Conservation (phyloP, 2,888 invertebrate species). For the Petrolisthes manimaculis region DNA sequence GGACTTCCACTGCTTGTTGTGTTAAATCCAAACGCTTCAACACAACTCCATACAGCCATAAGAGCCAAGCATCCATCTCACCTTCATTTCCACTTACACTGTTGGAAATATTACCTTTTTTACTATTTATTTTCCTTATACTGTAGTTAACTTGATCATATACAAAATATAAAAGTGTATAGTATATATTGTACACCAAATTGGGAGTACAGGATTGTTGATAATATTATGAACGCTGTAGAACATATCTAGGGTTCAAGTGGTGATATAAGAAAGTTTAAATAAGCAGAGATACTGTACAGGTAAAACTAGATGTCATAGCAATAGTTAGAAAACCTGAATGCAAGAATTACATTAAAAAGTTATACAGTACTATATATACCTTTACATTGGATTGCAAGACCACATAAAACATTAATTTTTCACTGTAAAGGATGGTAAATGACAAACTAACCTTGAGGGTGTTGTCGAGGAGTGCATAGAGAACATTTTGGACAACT, state of each 20-base stretch:
- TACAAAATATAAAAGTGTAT: background rate
- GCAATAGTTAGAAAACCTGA: no score
- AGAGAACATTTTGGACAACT: conserved; percentile 71
- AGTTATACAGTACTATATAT: no score
- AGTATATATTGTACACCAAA: no score
- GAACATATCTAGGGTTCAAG: no score
- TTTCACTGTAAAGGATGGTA: background rate
- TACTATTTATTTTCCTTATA: background rate
- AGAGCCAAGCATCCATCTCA: conserved; percentile 85
- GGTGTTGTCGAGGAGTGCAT: background rate
- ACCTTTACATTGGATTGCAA: no score
- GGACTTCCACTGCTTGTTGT: conserved; percentile 81
- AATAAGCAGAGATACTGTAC: no score
- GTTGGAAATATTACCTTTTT: conserved; percentile 44
- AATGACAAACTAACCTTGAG: background rate
- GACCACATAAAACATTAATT: no score
- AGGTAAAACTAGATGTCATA: no score
- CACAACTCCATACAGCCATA: conserved; percentile 91
- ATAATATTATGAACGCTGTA: no score
- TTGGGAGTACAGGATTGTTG: no score
- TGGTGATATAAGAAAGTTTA: no score
- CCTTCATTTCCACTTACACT: conserved; percentile 68
- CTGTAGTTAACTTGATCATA: background rate
- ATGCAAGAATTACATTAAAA: no score
- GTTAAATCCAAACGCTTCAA: conserved; percentile 87